A percentile compares a stretch with the other conserved stretches of the same genome.
phyloP scores from a whole-genome alignment of 1,140 invertebrate genomes.

The Papilio polytes region DNA sequence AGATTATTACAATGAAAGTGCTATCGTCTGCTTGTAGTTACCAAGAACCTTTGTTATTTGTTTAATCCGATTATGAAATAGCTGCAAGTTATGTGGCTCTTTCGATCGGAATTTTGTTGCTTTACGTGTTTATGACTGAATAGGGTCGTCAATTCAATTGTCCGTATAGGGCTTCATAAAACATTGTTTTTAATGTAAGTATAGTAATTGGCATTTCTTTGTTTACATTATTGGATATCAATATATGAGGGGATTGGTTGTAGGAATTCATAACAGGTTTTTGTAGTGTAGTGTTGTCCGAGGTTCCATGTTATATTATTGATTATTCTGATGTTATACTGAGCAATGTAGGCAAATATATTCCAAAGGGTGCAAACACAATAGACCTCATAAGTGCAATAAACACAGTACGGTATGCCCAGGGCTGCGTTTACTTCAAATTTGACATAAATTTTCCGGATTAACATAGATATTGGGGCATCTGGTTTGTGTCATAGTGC shows the following conservation, averaged over 20 bases:
- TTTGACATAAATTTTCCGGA: no score
- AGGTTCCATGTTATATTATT: not conserved
- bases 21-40: not conserved
- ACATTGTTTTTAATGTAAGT: not conserved
- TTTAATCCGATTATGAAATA: slow-evolving; percentile 4
- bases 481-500: not conserved
- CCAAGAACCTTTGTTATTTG: not conserved
- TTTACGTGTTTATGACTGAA: not conserved
- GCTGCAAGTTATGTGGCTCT: not conserved
- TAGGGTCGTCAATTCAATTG: not conserved
- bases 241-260: not conserved
- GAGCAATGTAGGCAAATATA: not conserved
- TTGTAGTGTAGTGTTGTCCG: not conserved
- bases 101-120: not conserved
- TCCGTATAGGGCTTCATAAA: not conserved
- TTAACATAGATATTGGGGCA: no score
- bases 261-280: not conserved
- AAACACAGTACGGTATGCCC: not conserved
- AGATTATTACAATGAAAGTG: not conserved
- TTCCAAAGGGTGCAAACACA: not conserved
- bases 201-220: not conserved
- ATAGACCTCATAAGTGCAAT: not conserved
- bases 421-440: not conserved
- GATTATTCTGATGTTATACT: not conserved
- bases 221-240: not conserved